These are phyloP conservation scores for Gulo gulo DNA, from an alignment of 2,113 vertebrate genomes.

Conservation along the genomic window DNA sequence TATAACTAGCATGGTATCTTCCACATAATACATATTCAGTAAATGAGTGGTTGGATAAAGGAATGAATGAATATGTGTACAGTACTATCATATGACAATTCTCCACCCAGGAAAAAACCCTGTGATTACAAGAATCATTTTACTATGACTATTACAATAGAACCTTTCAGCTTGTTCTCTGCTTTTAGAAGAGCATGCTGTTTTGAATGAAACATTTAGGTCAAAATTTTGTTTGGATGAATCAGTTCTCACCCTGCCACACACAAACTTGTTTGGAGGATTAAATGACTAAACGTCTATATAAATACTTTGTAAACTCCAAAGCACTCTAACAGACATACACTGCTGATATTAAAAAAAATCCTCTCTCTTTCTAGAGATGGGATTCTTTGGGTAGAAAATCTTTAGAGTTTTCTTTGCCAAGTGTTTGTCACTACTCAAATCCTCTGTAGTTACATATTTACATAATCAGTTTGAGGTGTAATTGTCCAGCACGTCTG, in stretches of 20 bases:
- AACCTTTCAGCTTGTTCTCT: background rate
- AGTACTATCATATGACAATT: background rate
- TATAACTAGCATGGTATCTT: background rate
- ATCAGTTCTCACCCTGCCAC: background rate
- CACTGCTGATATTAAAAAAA: background rate
- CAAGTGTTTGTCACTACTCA: background rate
- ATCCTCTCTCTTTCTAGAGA: background rate
- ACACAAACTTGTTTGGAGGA: background rate
- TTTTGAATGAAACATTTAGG: slow-evolving; percentile 44
- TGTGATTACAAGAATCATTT: slow-evolving; percentile 2
- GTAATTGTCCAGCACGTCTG: background rate
- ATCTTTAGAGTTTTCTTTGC: background rate
- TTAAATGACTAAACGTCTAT: background rate
- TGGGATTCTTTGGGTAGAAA: background rate
- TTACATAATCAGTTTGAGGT: background rate
- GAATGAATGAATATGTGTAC: background rate
- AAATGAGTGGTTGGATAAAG: background rate
- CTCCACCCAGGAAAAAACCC: background rate
- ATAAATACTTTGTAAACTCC: background rate
- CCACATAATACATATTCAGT: background rate
- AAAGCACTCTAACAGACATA: background rate
- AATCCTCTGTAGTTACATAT: background rate
- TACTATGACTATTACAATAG: background rate
- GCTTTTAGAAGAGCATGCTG: background rate
- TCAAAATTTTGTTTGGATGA: slow-evolving; percentile 21